Evolutionary conservation across 2,797 vertebrate genomes (phyloP), one percentile per base, ranked within the genome.

Genomic region (Tarsius wallacei): DNA sequence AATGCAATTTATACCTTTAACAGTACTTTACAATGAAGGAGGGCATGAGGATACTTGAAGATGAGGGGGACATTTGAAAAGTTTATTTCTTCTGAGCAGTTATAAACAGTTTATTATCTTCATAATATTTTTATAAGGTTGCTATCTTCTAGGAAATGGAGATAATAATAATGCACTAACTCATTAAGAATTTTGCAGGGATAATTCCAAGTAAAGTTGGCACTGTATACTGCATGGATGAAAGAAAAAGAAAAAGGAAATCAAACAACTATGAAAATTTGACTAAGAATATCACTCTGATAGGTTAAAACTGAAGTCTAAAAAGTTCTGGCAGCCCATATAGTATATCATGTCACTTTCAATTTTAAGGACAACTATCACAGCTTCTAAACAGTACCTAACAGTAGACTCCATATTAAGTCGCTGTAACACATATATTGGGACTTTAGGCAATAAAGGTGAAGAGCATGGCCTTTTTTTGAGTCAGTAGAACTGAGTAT

Each of bases 51-150:
- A 77, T 42, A 63, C 49, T 19, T 85, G 91, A 91, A 89, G 64
- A 80, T 83, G 53, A 80, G 10, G 24, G 9, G 12, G 17, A 85
- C 36, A 74, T 78, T 64, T 94, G 42, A 81, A 94, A 71, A 73
- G 47, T 33, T 15, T 63, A 73, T 95, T 91, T 96, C 70, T 76
- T 93, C 57, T 87, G 66, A 61, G 31, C 33, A 86, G 19, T 64
- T 87, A 71, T 84, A 47, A 96, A 86, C 64, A 47, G 10, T 82
- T 94, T 26, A 63, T 89, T 90, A 7, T 93, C 24, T 86, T 90
- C 24, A 49, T 61, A 92, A 28, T 84, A 73, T 49, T 81, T 96
- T 87, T 36, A 42, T 85, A 91, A 74, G 33, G 51, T 95, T 90
- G 36, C 49, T 81, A 66, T 63, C 42, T 94, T 96, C 63, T 87